phyloP scores from a whole-genome alignment of 2,113 vertebrate genomes.

The Pseudorhombus dupliciocellatus region DNA sequence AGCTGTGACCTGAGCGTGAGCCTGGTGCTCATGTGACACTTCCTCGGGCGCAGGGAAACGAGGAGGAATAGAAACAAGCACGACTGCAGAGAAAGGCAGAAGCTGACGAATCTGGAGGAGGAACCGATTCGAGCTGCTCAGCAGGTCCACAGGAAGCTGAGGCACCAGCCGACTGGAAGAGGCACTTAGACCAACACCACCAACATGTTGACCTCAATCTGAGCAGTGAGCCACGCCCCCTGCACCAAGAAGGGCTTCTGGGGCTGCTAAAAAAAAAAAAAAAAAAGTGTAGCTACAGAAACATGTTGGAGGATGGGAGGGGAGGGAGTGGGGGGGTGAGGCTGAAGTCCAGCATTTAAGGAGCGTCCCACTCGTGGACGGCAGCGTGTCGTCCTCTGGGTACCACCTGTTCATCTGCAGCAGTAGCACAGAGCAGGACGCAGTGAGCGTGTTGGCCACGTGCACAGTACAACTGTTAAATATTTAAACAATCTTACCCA shows the following conservation, averaged over 20 bases:
- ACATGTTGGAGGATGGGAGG: neutral
- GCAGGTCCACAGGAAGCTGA: slow-evolving; percentile 59
- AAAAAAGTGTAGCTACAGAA: slow-evolving; percentile 1
- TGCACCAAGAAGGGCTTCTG: neutral
- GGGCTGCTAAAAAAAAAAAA: neutral
- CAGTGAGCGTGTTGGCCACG: slow-evolving; percentile 3
- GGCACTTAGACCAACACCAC: slow-evolving; percentile 72
- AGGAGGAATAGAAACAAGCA: neutral
- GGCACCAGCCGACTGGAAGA: slow-evolving; percentile 55
- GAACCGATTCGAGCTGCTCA: too few relatives aligned
- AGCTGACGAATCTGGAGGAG: slow-evolving; percentile 35
- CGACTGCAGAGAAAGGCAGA: slow-evolving; percentile 52
- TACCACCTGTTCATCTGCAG: too few relatives aligned
- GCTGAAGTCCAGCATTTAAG: slow-evolving; percentile 67
- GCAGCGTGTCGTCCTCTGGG: too few relatives aligned
- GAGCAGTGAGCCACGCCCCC: slow-evolving; percentile 1
- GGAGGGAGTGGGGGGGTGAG: slow-evolving; percentile 14
- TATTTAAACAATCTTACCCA: slow-evolving; percentile 32
- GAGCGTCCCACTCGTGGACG: slow-evolving; percentile 26
- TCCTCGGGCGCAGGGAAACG: slow-evolving; percentile 23
- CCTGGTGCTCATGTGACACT: neutral
- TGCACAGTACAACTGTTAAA: slow-evolving; percentile 45
- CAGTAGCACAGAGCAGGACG: slow-evolving; percentile 19
- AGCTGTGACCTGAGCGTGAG: slow-evolving; percentile 21
- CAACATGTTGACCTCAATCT: neutral